Evolutionary conservation across 2,888 invertebrate genomes (phyloP), one percentile per base, ranked within the genome.

Genomic region (Athrips mouffetella): DNA sequence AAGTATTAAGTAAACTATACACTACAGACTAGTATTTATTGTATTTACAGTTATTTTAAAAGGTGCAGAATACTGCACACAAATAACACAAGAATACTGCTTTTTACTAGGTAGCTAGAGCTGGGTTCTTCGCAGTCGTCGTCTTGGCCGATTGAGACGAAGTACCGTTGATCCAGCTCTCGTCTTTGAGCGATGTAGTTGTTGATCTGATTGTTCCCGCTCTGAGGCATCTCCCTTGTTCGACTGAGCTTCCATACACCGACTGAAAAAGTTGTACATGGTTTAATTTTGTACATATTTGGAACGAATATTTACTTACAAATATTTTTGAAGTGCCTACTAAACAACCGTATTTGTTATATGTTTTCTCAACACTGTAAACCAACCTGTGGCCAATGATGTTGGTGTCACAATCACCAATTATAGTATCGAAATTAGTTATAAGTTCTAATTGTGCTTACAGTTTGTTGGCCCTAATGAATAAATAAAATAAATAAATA

Each of bases 161-260:
- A 87, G 67, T 75, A 84, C 0, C 65, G 65, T 4, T 71, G 68
- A 49, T 76, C 58, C 0, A 87, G 60, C 48, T 85, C 87, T 5
- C 63, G 54, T 21, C 76, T 63, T 0, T 27, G 37, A 0, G 42
- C 29, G 48, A 81, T 76, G 46, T 70, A 55, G 0, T 2, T 2
- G 48, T 69, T 59, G 49, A 87, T 79, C 4, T 63, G 65, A 0
- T 57, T 3, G 0, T 29, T 51, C 0, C 67, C 70, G 0, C 50
- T 48, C 0, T 29, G 16, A 0, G 73, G 51, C 57, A 85, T 51
- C 0, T 60, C 53, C 0, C 83, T 65, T 0, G 59, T 61, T 3
- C 86, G 70, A 51, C 88, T 88, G 5, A 88, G 62, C 55, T 80
- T 83, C 78, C 81, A 82, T 2, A 67, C 79, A n/a, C 71, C 70